phyloP scores from a whole-genome alignment of 2,888 invertebrate genomes.

The Phytoseiulus persimilis region DNA sequence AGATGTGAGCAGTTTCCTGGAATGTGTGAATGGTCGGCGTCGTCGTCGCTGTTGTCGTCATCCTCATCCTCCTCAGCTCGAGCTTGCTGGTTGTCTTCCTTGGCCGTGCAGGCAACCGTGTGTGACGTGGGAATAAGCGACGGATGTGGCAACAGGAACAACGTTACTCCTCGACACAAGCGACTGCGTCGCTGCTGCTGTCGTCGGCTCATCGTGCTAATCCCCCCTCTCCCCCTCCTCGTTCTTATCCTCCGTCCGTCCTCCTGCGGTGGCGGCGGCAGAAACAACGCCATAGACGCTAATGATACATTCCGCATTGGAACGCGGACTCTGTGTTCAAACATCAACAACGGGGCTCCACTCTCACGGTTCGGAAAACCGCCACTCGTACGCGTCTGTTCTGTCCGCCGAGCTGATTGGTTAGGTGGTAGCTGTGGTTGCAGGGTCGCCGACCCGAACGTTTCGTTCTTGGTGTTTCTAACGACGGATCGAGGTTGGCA shows the following conservation, averaged over 20 bases:
- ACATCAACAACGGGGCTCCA: background rate
- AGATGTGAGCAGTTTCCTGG: background rate
- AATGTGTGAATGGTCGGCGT: background rate
- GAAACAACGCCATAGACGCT: background rate
- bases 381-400: background rate
- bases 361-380: background rate
- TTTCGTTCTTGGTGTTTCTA: no score
- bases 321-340: background rate
- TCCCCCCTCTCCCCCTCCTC: background rate
- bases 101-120: background rate
- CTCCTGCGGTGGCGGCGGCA: background rate
- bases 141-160: no score
- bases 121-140: background rate
- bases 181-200: background rate
- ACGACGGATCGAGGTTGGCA: background rate
- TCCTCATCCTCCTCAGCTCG: background rate
- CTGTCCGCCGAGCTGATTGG: background rate
- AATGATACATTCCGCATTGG: background rate
- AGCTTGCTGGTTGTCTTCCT: no score
- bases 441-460: no score
- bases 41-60: background rate
- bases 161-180: no score
- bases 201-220: background rate
- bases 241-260: background rate
- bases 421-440: background rate